Conservation (phyloP, 2,888 invertebrate species). For the Dinocampus coccinellae region DNA sequence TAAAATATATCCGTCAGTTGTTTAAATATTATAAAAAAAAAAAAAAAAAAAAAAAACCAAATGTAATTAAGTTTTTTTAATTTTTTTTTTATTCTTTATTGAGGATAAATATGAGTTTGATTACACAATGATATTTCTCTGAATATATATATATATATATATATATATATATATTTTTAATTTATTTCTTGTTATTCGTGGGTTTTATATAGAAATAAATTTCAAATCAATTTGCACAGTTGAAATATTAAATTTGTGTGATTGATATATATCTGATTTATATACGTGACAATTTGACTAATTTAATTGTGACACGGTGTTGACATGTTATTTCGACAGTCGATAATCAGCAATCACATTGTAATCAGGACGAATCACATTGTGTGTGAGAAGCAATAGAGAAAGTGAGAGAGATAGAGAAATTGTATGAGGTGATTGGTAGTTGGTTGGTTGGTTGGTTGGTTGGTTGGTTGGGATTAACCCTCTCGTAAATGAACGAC, state of each 20-base stretch:
- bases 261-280: background rate
- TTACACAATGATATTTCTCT: no score
- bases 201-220: no score
- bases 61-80: no score
- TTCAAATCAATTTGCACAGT: no score
- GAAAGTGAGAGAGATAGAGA: no score
- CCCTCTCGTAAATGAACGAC: conserved; percentile 33
- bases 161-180: no score
- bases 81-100: background rate
- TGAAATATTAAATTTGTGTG: no score
- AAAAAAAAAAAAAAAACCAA: no score
- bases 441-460: no score
- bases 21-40: background rate
- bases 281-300: background rate
- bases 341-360: conserved; percentile 35
- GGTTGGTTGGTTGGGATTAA: conserved; percentile 22
- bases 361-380: conserved; percentile 9
- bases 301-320: conserved; percentile 18
- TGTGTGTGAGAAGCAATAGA: no score
- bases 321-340: conserved; percentile 35
- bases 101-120: background rate
- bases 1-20: background rate
- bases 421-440: background rate
- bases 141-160: no score
- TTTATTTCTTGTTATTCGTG: no score